Evolutionary conservation across 2,113 vertebrate genomes (phyloP).

Genomic region (Mastomys natalensis): DNA sequence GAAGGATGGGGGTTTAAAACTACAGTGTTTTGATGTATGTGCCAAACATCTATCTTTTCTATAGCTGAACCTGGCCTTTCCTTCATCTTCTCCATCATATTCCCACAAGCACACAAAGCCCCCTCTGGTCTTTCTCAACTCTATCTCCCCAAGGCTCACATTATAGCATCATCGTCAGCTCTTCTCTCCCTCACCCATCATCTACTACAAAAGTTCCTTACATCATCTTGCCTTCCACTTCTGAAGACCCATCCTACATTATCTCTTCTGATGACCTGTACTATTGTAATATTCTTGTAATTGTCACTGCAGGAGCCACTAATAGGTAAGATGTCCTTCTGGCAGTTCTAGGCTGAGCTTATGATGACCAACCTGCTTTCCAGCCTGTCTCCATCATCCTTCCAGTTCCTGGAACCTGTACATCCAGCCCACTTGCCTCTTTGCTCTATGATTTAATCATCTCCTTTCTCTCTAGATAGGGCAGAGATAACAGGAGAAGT

Average conservation of each 20-base stretch:
- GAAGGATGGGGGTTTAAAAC: not conserved
- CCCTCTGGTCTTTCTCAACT: not conserved
- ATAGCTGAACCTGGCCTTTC: not conserved
- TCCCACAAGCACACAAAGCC: not conserved
- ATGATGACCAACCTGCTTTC: not conserved
- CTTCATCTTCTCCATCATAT: not conserved
- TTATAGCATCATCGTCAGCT: not conserved
- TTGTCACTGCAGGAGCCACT: not conserved
- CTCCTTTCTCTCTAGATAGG: accelerated
- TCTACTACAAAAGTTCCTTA: not conserved
- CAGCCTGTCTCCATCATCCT: not conserved
- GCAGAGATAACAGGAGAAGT: not conserved
- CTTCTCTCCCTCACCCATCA: not conserved
- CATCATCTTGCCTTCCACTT: not conserved
- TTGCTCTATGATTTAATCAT: not conserved
- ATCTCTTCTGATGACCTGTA: not conserved
- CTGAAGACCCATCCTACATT: not conserved
- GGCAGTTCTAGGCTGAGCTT: not conserved
- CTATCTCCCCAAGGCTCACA: not conserved
- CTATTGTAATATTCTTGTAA: not conserved
- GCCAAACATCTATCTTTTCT: not conserved
- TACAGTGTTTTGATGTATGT: not conserved
- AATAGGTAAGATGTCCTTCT: not conserved
- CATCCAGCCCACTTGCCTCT: not conserved
- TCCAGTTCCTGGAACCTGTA: not conserved